A percentile compares a stretch with the other conserved stretches of the same genome.
Conservation (phyloP, 1,140 invertebrate species). For the Lamellibrachia luymesi region DNA sequence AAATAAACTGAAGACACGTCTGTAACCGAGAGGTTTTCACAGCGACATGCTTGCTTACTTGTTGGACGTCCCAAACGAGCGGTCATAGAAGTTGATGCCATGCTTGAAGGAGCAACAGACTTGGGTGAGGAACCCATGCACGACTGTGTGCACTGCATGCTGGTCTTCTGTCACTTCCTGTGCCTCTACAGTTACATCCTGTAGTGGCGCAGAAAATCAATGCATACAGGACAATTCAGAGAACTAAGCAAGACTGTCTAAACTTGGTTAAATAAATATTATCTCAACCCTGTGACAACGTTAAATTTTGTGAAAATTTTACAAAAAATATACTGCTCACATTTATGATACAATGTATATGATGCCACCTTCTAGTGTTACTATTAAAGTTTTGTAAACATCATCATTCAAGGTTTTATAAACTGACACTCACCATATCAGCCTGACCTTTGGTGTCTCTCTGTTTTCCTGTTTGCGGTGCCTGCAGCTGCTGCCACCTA, state of each 20-base stretch:
- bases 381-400: background rate
- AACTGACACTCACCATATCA: slow-evolving; percentile 20
- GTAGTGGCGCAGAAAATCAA: background rate
- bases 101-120: slow-evolving; percentile 70
- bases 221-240: background rate
- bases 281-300: background rate
- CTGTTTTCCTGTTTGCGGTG: background rate
- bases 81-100: slow-evolving; percentile 66
- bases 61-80: slow-evolving; percentile 43
- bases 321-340: background rate
- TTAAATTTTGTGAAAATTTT: background rate
- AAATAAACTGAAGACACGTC: background rate
- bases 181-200: background rate
- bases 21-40: background rate
- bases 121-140: slow-evolving; percentile 43
- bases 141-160: background rate
- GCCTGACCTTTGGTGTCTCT: slow-evolving; percentile 34
- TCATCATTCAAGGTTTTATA: background rate
- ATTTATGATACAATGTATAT: background rate
- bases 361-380: background rate
- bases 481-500: background rate
- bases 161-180: background rate
- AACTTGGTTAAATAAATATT: background rate
- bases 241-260: background rate
- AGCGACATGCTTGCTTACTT: background rate